A percentile compares a stretch with the other conserved stretches of the same genome.
Evolutionary conservation across 2,888 invertebrate genomes (phyloP).

Genomic region (Liodrosophila aerea): DNA sequence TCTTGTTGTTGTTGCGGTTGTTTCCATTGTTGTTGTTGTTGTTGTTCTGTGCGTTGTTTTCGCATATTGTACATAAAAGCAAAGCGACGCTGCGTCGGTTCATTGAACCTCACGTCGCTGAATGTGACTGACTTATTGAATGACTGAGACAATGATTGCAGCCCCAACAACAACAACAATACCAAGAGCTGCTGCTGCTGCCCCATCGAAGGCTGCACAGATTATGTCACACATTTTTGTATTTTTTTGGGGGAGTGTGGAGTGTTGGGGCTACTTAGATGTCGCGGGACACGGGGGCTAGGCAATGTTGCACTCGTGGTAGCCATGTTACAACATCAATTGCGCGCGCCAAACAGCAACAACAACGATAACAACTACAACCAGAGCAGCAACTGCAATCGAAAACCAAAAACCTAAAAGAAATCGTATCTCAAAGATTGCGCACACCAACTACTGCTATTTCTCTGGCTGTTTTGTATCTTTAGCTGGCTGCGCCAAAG

Average conservation of each 20-base stretch:
- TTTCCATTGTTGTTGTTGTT: conserved; percentile 27
- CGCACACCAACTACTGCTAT: conserved; percentile 16
- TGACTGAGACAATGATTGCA: conserved; percentile 65
- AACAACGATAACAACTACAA: conserved; percentile 20
- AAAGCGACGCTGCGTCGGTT: conserved; percentile 56
- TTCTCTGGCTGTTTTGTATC: conserved; percentile 32
- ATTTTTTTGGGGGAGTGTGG: conserved; percentile 59
- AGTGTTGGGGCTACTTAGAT: conserved; percentile 23
- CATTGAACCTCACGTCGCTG: conserved; percentile 63
- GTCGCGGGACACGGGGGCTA: conserved; percentile 16
- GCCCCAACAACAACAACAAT: conserved; percentile 34
- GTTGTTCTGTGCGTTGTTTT: conserved; percentile 50
- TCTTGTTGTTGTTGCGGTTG: conserved; percentile 29
- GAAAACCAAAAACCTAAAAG: conserved; percentile 63
- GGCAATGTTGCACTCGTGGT: conserved; percentile 75
- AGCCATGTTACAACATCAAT: conserved; percentile 79
- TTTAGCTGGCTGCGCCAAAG: conserved; percentile 34
- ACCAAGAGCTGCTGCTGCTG: conserved; percentile 20
- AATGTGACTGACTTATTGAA: conserved; percentile 76
- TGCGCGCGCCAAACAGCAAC: conserved; percentile 73
- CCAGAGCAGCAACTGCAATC: conserved; percentile 42
- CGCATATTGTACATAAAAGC: conserved; percentile 69
- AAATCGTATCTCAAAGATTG: conserved; percentile 75
- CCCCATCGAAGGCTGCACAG: conserved; percentile 74
- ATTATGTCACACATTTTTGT: conserved; percentile 76